Evolutionary conservation across 2,888 invertebrate genomes (phyloP).

Genomic region (Epirrhoe alternata): DNA sequence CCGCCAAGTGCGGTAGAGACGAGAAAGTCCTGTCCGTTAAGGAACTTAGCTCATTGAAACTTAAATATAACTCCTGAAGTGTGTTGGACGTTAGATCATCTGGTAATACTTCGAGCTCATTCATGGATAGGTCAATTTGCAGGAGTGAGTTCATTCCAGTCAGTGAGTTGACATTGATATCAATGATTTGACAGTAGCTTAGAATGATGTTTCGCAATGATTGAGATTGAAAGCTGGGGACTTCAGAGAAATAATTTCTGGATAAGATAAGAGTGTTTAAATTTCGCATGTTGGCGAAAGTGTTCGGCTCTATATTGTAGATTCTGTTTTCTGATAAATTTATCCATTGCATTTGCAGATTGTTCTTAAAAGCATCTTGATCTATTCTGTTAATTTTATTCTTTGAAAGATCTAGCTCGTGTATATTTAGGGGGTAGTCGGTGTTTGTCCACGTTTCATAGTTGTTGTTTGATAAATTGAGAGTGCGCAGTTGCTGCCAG

Average conservation of each 20-base stretch:
- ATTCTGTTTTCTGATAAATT: conserved; percentile 90
- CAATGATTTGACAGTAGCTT: conserved; percentile 87
- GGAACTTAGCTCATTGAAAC: conserved; percentile 84
- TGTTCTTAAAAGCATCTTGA: conserved; percentile 83
- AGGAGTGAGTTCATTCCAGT: conserved; percentile 84
- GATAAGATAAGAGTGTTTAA: conserved; percentile 87
- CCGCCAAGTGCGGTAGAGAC: conserved; percentile 86
- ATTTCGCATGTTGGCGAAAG: conserved; percentile 84
- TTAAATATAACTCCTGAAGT: conserved; percentile 86
- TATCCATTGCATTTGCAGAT: conserved; percentile 83
- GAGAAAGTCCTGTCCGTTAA: conserved; percentile 87
- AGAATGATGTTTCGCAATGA: conserved; percentile 85
- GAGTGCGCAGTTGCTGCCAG: conserved; percentile 78
- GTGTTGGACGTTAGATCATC: conserved; percentile 84
- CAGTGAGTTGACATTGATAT: conserved; percentile 80
- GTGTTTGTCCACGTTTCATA: conserved; percentile 68
- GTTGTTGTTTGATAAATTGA: conserved; percentile 86
- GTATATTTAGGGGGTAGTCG: conserved; percentile 65
- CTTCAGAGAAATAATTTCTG: conserved; percentile 86
- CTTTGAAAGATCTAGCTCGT: conserved; percentile 86
- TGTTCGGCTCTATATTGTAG: conserved; percentile 79
- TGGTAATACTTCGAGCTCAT: conserved; percentile 87
- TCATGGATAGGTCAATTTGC: conserved; percentile 87
- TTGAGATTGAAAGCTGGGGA: conserved; percentile 84
- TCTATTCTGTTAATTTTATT: conserved; percentile 87